Conservation (phyloP, 2,888 invertebrate genomes). For the Apotomis betuletana region DNA sequence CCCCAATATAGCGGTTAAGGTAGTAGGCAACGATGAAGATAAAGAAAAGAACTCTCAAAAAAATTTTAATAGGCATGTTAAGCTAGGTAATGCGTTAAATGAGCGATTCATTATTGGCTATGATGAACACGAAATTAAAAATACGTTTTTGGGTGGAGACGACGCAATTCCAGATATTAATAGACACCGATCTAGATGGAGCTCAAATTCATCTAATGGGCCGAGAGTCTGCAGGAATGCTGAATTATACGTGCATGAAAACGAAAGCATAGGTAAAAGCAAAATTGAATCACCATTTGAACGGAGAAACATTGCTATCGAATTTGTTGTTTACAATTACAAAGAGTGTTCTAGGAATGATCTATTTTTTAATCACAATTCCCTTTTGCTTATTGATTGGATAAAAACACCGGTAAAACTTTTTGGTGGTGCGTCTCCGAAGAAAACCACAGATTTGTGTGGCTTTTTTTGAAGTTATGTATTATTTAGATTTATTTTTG, state of each 20-base stretch:
- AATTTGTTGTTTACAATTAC: conserved; percentile 71
- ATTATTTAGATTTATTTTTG: neutral
- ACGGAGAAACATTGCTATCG: conserved; percentile 64
- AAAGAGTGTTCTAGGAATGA: conserved; percentile 70
- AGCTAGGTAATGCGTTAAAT: conserved; percentile 74
- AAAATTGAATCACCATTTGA: conserved; percentile 67
- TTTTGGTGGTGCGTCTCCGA: conserved; percentile 86
- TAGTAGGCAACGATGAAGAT: conserved; percentile 42
- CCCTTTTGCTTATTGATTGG: conserved; percentile 84
- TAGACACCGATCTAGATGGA: conserved; percentile 65
- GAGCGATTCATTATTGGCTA: conserved; percentile 63
- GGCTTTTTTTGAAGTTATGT: conserved; percentile 72
- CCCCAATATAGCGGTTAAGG: conserved; percentile 42
- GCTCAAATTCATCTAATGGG: conserved; percentile 58
- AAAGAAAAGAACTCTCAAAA: conserved; percentile 44
- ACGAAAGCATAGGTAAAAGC: conserved; percentile 68
- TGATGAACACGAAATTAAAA: conserved; percentile 61
- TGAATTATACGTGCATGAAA: conserved; percentile 64
- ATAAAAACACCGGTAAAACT: conserved; percentile 85
- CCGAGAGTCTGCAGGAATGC: conserved; percentile 69
- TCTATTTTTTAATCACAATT: conserved; percentile 57
- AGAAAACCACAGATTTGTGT: conserved; percentile 84
- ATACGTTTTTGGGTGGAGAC: conserved; percentile 69
- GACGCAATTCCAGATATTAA: conserved; percentile 71
- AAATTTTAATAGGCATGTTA: conserved; percentile 67